A percentile compares a stretch with the other conserved stretches of the same genome.
phyloP scores from a whole-genome alignment of 2,113 vertebrate genomes.

The Thamnophis sirtalis region DNA sequence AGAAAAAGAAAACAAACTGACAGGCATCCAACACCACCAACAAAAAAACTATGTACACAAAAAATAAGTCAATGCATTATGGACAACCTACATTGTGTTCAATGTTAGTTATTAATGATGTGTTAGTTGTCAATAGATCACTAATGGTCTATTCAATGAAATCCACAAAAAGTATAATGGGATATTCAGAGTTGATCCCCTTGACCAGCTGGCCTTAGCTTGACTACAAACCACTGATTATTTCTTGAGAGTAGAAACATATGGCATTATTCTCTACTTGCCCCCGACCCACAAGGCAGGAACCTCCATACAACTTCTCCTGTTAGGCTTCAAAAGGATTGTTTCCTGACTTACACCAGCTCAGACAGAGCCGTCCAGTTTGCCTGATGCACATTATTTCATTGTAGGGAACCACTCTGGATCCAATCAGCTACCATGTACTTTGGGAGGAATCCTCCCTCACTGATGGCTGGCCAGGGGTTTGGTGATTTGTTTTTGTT shows the following conservation, averaged over 20 bases:
- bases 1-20: neutral
- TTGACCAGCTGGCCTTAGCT: neutral
- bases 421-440: neutral
- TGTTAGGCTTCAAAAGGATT: neutral
- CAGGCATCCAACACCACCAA: neutral
- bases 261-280: neutral
- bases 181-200: neutral
- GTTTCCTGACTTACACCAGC: neutral
- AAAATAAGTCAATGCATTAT: neutral
- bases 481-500: fast-evolving
- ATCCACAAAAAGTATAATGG: neutral
- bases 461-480: neutral
- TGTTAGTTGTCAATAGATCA: too few relatives aligned
- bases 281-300: neutral
- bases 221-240: neutral
- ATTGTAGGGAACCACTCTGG: neutral
- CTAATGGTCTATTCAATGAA: neutral
- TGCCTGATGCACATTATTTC: neutral
- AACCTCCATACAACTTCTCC: neutral
- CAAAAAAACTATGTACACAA: neutral
- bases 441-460: neutral
- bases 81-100: neutral
- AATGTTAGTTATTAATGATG: too few relatives aligned
- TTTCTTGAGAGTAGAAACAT: neutral
- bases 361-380: neutral